phyloP scores from a whole-genome alignment of 2,797 vertebrate genomes.

The Bradypus variegatus region DNA sequence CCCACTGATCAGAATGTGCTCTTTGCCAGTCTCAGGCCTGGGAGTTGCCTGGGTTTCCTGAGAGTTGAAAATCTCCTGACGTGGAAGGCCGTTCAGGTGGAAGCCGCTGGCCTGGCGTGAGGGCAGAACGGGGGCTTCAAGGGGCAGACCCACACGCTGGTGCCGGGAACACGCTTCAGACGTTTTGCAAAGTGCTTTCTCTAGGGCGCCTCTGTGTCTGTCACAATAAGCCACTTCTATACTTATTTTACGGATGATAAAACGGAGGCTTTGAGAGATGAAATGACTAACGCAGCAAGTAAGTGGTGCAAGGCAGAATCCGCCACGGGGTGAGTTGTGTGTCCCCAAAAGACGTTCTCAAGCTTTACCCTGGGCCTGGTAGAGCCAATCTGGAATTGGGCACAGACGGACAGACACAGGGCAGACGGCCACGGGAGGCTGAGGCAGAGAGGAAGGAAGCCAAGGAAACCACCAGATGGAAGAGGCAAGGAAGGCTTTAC shows the following conservation, averaged over 20 bases:
- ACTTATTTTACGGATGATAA: not conserved
- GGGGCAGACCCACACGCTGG: not conserved
- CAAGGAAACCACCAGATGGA: too few relatives aligned
- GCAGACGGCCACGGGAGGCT: too few relatives aligned
- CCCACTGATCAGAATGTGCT: conserved; percentile 34
- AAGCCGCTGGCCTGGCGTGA: not conserved
- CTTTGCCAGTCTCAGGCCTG: conserved; percentile 3
- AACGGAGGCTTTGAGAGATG: not conserved
- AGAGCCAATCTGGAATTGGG: too few relatives aligned
- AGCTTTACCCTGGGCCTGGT: too few relatives aligned
- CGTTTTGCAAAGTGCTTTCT: not conserved
- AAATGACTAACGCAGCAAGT: not conserved
- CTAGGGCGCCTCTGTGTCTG: not conserved
- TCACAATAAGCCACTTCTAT: not conserved
- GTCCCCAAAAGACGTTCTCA: too few relatives aligned
- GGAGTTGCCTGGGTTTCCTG: conserved; percentile 41
- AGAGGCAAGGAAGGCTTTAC: too few relatives aligned
- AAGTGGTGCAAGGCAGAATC: not conserved
- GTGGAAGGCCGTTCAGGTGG: conserved; percentile 3
- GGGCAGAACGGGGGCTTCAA: not conserved
- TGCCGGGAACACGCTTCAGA: not conserved
- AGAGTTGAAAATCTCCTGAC: conserved; percentile 44
- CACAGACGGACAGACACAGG: too few relatives aligned
- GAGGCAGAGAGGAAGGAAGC: too few relatives aligned
- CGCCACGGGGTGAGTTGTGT: not conserved